These are phyloP conservation scores for Porites rus DNA, from an alignment of 92 coral and sea anemone genomes.

Conservation along the genomic window DNA sequence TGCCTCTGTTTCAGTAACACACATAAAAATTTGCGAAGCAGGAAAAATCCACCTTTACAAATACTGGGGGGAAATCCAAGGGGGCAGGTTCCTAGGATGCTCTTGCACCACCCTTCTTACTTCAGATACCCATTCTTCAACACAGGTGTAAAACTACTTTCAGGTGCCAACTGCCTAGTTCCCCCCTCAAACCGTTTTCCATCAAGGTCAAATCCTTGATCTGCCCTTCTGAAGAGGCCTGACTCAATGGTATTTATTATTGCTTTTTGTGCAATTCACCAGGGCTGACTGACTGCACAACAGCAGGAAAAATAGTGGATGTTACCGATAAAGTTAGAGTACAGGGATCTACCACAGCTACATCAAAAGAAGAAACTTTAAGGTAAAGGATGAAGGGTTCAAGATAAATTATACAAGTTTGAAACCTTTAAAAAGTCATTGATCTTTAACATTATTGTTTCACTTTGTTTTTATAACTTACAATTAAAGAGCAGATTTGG, in stretches of 20 bases:
- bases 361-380: background rate
- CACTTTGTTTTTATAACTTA: too few relatives aligned
- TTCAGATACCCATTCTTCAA: too few relatives aligned
- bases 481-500: background rate
- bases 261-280: background rate
- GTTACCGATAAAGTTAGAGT: conserved; percentile 66
- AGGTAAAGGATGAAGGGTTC: background rate
- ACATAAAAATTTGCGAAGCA: too few relatives aligned
- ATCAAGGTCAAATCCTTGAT: background rate
- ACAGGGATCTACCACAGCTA: conserved; percentile 4
- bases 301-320: conserved; percentile 61
- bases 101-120: too few relatives aligned
- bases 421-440: too few relatives aligned
- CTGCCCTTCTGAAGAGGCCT: background rate
- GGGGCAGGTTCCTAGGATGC: too few relatives aligned
- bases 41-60: too few relatives aligned
- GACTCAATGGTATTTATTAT: background rate
- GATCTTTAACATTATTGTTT: too few relatives aligned
- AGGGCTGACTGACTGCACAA: conserved; percentile 81
- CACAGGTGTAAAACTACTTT: too few relatives aligned
- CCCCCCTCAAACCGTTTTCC: background rate
- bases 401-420: background rate
- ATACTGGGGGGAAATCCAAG: too few relatives aligned
- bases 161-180: too few relatives aligned
- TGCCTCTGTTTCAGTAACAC: too few relatives aligned